Evolutionary conservation across 1,140 invertebrate species (phyloP), one percentile per base, ranked within the genome.

Genomic region (Aphelinus certus): DNA sequence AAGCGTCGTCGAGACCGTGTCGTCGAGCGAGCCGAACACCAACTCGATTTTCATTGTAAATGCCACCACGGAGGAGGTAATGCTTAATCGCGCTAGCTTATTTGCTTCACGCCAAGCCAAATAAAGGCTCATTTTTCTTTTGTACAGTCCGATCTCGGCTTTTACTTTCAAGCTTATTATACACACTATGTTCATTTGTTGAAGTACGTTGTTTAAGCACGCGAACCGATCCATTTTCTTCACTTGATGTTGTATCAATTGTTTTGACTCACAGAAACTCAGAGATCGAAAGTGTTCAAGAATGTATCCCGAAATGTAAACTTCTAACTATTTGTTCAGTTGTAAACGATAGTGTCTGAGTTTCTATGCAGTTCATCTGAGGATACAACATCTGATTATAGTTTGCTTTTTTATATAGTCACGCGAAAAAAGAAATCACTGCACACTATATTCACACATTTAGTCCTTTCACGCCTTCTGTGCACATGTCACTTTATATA

Each of bases 11-110:
- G 73, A 70, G 42, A 4, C 7, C 0, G 1, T 26, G 3, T 5
- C 46, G 1, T 10, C 57, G 26, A 65, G 57, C 0, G 82, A 83
- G 64, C 70, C 80, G 56, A 83, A 85, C 57, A 75, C 76, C 57
- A 78, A 69, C 1, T 65, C 75, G 77, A 76, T 65, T 71, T 82
- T 82, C 83, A 77, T 78, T 76, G 79, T 80, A 78, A 85, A 82
- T 79, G 65, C 79, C 71, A 83, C 82, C 60, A 77, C 76, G 58
- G 83, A 84, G 61, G 84, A 86, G 85, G 85, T 86, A 86, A 83
- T 81, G 81, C 82, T 82, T 83, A 77, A 79, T 83, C 67, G 56
- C 51, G 51, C 51, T 53, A 53, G 78, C 83, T 84, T 77, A 45
- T 58, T 66, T 51, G 77, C 75, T 73, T 74, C 42, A 6, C 62